Conservation (phyloP, 2,888 invertebrate genomes). For the Arge pagana region DNA sequence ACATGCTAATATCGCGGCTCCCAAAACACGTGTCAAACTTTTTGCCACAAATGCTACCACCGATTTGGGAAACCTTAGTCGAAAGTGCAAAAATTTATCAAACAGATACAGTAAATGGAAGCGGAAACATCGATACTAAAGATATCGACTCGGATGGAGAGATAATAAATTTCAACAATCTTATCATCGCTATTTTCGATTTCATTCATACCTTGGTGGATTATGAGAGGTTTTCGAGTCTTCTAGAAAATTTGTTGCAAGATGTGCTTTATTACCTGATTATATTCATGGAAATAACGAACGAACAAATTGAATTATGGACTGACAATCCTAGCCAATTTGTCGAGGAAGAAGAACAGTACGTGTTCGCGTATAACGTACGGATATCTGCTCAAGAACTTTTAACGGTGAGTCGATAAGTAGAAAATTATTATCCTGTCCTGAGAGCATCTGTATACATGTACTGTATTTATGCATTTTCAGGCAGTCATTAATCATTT, state of each 20-base stretch:
- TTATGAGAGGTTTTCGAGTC: conserved; percentile 61
- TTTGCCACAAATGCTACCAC: conserved; percentile 66
- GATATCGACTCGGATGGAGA: conserved; percentile 70
- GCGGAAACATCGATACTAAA: conserved; percentile 60
- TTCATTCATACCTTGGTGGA: conserved; percentile 69
- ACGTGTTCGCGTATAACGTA: conserved; percentile 66
- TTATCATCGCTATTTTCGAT: conserved; percentile 71
- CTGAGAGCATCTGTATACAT: neutral
- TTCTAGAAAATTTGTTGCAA: conserved; percentile 65
- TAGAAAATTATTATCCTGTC: neutral
- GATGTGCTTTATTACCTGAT: conserved; percentile 71
- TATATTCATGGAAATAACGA: conserved; percentile 72
- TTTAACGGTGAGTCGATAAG: conserved; percentile 62
- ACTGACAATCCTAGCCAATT: conserved; percentile 68
- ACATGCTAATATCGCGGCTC: conserved; percentile 65
- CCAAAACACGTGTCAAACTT: conserved; percentile 67
- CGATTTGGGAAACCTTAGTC: conserved; percentile 72
- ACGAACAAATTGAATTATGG: conserved; percentile 70
- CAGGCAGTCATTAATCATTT: conserved; percentile 54
- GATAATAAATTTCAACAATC: conserved; percentile 66
- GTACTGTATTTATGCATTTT: no score
- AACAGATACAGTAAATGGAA: conserved; percentile 66
- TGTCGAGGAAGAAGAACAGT: conserved; percentile 72
- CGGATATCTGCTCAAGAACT: conserved; percentile 70
- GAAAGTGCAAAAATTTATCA: conserved; percentile 70